phyloP scores from a whole-genome alignment of 1,140 invertebrate species.

The Pseudomyrmex concolor region DNA sequence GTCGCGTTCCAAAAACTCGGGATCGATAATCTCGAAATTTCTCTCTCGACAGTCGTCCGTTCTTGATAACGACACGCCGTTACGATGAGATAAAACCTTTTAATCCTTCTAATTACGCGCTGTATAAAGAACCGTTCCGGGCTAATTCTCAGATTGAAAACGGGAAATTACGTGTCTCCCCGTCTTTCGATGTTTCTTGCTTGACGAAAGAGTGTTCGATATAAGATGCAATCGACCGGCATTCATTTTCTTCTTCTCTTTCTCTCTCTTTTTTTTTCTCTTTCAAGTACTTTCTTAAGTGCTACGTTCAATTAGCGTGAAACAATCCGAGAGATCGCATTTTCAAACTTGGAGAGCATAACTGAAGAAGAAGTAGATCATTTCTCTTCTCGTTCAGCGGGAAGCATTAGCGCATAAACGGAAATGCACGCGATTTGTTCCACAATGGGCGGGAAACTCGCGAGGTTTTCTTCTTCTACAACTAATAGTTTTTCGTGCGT shows the following conservation, averaged over 20 bases:
- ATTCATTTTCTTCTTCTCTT: background rate
- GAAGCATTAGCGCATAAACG: background rate
- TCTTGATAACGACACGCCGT: background rate
- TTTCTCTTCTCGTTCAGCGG: background rate
- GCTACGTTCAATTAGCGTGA: background rate
- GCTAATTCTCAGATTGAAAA: slow-evolving; percentile 54
- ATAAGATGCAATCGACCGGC: background rate
- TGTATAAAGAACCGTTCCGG: background rate
- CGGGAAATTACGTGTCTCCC: background rate
- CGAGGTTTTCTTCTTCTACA: background rate
- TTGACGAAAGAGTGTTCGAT: slow-evolving; percentile 5
- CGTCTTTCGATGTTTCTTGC: background rate
- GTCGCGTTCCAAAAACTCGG: slow-evolving; percentile 55
- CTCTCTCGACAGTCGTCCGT: slow-evolving; percentile 28
- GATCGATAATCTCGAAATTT: slow-evolving; percentile 70
- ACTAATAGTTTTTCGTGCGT: background rate
- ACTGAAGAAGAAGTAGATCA: background rate
- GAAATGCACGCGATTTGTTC: slow-evolving; percentile 19
- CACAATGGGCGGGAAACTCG: background rate
- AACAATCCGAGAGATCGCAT: background rate
- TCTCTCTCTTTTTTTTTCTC: no score
- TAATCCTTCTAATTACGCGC: slow-evolving; percentile 69
- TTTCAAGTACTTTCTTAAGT: background rate
- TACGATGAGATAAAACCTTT: slow-evolving; percentile 46
- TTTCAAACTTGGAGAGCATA: background rate